phyloP scores from a whole-genome alignment of 2,888 invertebrate species.

The Yponomeuta evonymella region DNA sequence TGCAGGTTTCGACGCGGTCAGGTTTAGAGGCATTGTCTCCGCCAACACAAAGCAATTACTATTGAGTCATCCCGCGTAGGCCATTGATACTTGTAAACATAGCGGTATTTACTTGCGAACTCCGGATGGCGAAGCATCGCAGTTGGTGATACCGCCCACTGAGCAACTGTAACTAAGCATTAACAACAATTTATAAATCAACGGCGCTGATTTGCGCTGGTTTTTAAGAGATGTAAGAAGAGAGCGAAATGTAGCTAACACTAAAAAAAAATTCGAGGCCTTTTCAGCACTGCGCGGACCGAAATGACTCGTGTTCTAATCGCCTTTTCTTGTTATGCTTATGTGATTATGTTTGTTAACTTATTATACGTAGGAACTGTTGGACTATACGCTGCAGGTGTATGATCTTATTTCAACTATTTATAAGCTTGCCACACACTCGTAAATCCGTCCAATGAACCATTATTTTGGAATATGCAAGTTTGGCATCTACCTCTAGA shows the following conservation, averaged over 20 bases:
- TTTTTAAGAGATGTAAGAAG: not conserved
- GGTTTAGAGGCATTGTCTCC: constrained; percentile 62
- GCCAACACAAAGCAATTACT: constrained; percentile 57
- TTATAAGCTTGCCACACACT: not conserved
- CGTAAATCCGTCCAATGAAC: not conserved
- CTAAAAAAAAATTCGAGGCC: not conserved
- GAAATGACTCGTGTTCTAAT: not conserved
- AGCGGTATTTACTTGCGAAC: constrained; percentile 29
- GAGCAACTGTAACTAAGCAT: constrained; percentile 12
- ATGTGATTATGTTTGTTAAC: not conserved
- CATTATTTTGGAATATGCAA: not conserved
- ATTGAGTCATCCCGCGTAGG: constrained; percentile 31
- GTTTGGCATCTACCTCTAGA: not conserved
- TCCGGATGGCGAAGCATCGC: constrained; percentile 28
- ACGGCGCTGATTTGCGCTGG: not conserved
- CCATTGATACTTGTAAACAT: constrained; percentile 32
- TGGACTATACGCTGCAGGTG: no score
- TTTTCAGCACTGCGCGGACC: not conserved
- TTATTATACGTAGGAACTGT: no score
- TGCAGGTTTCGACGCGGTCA: constrained; percentile 54
- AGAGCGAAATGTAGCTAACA: not conserved
- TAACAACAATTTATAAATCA: not conserved
- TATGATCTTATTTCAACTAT: not conserved
- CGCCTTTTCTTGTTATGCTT: not conserved
- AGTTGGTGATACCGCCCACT: constrained; percentile 41